These are phyloP conservation scores for Chelonia mydas DNA, from an alignment of 2,797 vertebrate genomes.

Conservation along the genomic window DNA sequence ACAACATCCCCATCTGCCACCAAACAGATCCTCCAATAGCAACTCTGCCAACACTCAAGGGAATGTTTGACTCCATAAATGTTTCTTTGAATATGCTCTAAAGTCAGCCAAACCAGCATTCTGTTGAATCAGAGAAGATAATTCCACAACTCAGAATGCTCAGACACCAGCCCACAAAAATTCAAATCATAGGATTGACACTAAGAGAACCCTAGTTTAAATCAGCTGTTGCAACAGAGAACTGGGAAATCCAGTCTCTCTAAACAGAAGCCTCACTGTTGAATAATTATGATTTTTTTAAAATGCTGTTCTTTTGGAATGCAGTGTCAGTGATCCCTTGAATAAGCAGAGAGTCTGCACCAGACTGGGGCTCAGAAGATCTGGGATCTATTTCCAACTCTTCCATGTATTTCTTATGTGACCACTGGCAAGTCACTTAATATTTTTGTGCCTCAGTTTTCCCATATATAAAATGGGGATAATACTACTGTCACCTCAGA, in stretches of 20 bases:
- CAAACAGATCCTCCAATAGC: conserved; percentile 1
- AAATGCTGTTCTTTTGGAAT: background rate
- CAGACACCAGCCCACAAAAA: conserved; percentile 30
- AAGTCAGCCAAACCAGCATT: conserved; percentile 30
- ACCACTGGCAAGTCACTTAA: background rate
- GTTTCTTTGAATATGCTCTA: conserved; percentile 53
- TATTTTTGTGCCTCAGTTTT: background rate
- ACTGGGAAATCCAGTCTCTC: conserved; percentile 28
- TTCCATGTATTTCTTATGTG: background rate
- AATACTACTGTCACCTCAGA: background rate
- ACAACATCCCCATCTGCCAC: conserved; percentile 49
- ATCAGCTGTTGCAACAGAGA: conserved; percentile 65
- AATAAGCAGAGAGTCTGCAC: background rate
- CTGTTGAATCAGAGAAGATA: conserved; percentile 15
- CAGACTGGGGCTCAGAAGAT: background rate
- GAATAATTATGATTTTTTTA: background rate
- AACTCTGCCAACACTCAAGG: conserved; percentile 55
- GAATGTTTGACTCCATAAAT: conserved; percentile 60
- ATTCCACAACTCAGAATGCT: conserved; percentile 48
- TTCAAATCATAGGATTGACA: conserved; percentile 52
- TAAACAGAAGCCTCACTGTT: conserved; percentile 17
- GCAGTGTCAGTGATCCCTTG: background rate
- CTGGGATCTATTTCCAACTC: background rate
- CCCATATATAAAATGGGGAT: background rate
- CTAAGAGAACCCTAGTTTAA: conserved; percentile 52